These are phyloP conservation scores for Anastatus disparis DNA, from an alignment of 1,140 invertebrate species.

Conservation along the genomic window DNA sequence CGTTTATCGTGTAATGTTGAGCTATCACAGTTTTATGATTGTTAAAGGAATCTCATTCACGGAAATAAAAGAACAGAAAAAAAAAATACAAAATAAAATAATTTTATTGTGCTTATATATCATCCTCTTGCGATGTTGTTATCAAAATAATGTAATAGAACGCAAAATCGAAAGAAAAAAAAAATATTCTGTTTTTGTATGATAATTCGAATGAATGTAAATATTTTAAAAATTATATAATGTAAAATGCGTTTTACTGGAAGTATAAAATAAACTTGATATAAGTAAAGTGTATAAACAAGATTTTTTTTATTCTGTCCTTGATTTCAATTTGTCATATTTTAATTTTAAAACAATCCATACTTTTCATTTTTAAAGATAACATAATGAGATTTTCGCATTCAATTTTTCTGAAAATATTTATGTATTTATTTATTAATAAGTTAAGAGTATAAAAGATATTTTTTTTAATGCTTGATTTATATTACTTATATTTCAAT, in stretches of 20 bases:
- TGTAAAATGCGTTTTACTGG: slow-evolving; percentile 2
- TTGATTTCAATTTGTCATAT: too few relatives aligned
- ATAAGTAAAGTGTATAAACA: background rate
- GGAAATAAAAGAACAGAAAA: too few relatives aligned
- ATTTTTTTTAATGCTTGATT: too few relatives aligned
- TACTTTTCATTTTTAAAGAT: too few relatives aligned
- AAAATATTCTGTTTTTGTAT: background rate
- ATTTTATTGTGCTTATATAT: slow-evolving; percentile 21
- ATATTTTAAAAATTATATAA: background rate
- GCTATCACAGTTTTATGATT: slow-evolving; percentile 22
- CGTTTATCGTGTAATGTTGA: slow-evolving; percentile 1
- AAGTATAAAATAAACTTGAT: slow-evolving; percentile 15
- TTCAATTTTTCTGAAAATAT: too few relatives aligned
- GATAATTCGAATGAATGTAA: background rate
- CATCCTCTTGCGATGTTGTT: slow-evolving; percentile 8
- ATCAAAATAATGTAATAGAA: background rate
- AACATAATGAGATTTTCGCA: too few relatives aligned
- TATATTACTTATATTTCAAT: too few relatives aligned
- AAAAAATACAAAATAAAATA: too few relatives aligned
- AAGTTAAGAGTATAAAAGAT: too few relatives aligned
- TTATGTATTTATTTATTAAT: too few relatives aligned
- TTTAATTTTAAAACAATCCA: too few relatives aligned
- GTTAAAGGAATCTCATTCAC: background rate
- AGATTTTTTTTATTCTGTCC: background rate
- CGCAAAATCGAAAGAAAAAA: too few relatives aligned